Percentiles rank a stretch among this genome's conserved stretches.
Evolutionary conservation across 2,888 invertebrate species (phyloP).

Genomic region (Linyphia triangularis): DNA sequence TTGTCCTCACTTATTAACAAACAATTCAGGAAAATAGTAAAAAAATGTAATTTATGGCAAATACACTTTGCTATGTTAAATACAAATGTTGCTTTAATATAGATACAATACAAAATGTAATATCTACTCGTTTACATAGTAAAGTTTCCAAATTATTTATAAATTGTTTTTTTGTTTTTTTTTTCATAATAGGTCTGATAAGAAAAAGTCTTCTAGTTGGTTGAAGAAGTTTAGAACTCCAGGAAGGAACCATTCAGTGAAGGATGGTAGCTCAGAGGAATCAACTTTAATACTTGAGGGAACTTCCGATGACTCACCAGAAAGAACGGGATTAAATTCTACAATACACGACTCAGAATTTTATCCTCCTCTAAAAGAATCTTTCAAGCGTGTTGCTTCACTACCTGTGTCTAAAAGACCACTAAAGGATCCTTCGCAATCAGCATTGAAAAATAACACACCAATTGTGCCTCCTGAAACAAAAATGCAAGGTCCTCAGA

Average conservation of each 20-base stretch:
- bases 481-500: constrained; percentile 44
- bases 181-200: constrained; percentile 33
- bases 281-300: constrained; percentile 12
- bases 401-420: too few relatives aligned
- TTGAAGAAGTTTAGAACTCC: constrained; percentile 54
- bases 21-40: too few relatives aligned
- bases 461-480: constrained; percentile 28
- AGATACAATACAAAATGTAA: too few relatives aligned
- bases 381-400: background rate
- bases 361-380: background rate
- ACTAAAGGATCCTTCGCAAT: background rate
- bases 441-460: background rate
- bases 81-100: too few relatives aligned
- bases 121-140: too few relatives aligned
- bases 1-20: too few relatives aligned
- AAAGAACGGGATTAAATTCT: background rate
- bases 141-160: too few relatives aligned
- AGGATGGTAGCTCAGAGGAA: constrained; percentile 48
- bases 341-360: background rate
- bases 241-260: constrained; percentile 11
- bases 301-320: constrained; percentile 46
- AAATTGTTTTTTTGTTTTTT: too few relatives aligned
- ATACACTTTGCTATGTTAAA: too few relatives aligned
- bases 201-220: constrained; percentile 51
- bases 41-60: too few relatives aligned